phyloP scores from a whole-genome alignment of 1,140 invertebrate genomes.

The Tetraneura akinire region DNA sequence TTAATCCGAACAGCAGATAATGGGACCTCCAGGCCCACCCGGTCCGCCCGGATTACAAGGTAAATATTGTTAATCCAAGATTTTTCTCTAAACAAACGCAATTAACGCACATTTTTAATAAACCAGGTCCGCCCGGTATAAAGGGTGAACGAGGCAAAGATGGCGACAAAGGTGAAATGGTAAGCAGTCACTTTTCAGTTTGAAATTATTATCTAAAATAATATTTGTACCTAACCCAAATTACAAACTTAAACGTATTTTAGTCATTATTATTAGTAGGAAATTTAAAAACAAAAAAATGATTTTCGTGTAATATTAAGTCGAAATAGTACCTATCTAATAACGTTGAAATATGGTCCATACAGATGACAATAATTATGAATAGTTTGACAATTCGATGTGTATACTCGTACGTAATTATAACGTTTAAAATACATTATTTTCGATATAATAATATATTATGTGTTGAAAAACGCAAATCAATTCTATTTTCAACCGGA shows the following conservation, averaged over 20 bases:
- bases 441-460: too few relatives aligned
- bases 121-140: constrained; percentile 74
- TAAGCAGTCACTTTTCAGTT: constrained; percentile 63
- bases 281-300: too few relatives aligned
- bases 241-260: too few relatives aligned
- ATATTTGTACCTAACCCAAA: too few relatives aligned
- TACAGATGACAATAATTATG: too few relatives aligned
- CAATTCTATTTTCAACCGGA: neutral
- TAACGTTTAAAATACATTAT: too few relatives aligned
- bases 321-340: too few relatives aligned
- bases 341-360: too few relatives aligned
- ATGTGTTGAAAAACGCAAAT: constrained; percentile 46
- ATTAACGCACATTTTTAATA: neutral
- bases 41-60: constrained; percentile 73
- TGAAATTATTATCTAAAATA: neutral
- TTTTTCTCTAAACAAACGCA: neutral
- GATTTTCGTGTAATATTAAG: too few relatives aligned
- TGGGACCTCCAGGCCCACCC: constrained; percentile 77
- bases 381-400: too few relatives aligned
- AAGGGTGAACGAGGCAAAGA: constrained; percentile 85
- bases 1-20: constrained; percentile 57
- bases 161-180: constrained; percentile 84
- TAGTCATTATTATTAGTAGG: too few relatives aligned
- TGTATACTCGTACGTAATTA: neutral
- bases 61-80: neutral